Evolutionary conservation across 1,140 invertebrate genomes (phyloP), one percentile per base, ranked within the genome.

Genomic region (Muscidifurax raptorellus): DNA sequence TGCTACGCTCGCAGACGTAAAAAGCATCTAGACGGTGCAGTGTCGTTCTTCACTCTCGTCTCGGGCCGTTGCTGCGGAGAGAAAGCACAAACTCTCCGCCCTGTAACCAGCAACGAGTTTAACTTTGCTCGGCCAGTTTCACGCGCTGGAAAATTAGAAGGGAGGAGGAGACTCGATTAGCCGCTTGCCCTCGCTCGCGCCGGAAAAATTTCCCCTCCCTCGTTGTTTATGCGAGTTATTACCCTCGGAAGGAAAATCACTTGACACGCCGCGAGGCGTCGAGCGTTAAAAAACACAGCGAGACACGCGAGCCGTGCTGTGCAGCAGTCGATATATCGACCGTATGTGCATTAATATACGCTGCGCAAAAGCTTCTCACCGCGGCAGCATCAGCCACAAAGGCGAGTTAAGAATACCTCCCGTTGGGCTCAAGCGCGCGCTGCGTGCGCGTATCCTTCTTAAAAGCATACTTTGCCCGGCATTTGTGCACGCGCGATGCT

Each of bases 331-430:
- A n/a, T n/a, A 69, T 59, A 59, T 69, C 66, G 66, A 69, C 13
- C 22, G 52, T 59, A n/a, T 18, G 18, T 18, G 22, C 22, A 18
- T n/a, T 18, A 4, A 59, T n/a, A n/a, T n/a, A 52, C 18, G 18
- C 59, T 59, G 75, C 75, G 64, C 52, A n/a, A 64, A 64, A 64
- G 76, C 76, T 78, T 40, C 36, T 59, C 52, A 2, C 0, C 25
- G 66, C n/a, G 66, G 27, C 66, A 10, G 66, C n/a, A 76, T n/a
- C 18, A 36, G 64, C 30, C n/a, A 87, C 88, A 89, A 90, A 91
- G 89, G 88, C 88, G 82, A 90, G 89, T 90, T 90, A 91, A 91
- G 90, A 91, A 90, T 90, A 90, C 88, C 89, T 59, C 18, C 52
- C 4, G 52, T n/a, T 4, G 52, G 5, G 52, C 3, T 52, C 18